Evolutionary conservation across 2,888 invertebrate species (phyloP).

Genomic region (Diogma glabrata): DNA sequence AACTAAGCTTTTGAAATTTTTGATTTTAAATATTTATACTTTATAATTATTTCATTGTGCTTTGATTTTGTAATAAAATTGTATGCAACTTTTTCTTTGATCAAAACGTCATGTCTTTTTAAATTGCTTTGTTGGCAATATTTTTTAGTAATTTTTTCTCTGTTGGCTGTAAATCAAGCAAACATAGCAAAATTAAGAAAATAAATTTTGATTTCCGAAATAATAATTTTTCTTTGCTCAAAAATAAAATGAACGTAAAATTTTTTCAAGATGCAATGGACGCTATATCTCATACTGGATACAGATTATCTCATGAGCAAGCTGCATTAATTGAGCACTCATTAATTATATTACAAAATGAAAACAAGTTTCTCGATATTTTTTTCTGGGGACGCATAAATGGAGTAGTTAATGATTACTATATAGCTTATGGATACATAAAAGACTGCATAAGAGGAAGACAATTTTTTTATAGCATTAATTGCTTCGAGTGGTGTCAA

Average conservation of each 20-base stretch:
- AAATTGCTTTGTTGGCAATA: too few species aligned
- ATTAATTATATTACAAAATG: constrained; percentile 62
- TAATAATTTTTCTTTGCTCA: neutral
- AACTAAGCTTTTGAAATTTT: too few species aligned
- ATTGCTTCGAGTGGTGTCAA: constrained; percentile 57
- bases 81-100: too few species aligned
- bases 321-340: constrained; percentile 64
- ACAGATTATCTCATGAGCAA: constrained; percentile 60
- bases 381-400: constrained; percentile 81
- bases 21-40: too few species aligned
- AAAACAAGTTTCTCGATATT: constrained; percentile 70
- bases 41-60: too few species aligned
- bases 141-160: too few species aligned
- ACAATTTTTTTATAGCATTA: constrained; percentile 65
- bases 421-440: constrained; percentile 66
- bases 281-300: constrained; percentile 43
- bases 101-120: too few species aligned
- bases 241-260: constrained; percentile 29
- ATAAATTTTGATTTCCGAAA: neutral
- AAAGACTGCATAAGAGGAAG: constrained; percentile 60
- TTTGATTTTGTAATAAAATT: too few species aligned
- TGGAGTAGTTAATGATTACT: constrained; percentile 67
- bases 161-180: too few species aligned
- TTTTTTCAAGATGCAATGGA: constrained; percentile 33
- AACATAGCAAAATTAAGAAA: too few species aligned